A percentile compares a stretch with the other conserved stretches of the same genome.
These are phyloP conservation scores for Crossocerus cetratus DNA, from an alignment of 2,888 invertebrate genomes.

Conservation along the genomic window DNA sequence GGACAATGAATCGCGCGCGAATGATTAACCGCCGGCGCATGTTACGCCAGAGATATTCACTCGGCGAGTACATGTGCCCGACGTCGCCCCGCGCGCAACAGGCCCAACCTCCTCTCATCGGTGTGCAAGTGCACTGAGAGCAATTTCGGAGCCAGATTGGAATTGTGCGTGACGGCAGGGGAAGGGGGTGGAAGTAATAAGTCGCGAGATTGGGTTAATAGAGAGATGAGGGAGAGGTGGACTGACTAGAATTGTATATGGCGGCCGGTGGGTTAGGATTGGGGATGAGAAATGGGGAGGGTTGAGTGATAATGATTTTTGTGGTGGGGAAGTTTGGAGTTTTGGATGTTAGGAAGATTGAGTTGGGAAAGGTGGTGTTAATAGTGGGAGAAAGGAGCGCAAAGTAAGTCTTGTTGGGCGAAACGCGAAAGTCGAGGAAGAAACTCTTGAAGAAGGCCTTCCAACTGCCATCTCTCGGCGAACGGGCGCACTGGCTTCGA, in stretches of 20 bases:
- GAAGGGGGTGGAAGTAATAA: no score
- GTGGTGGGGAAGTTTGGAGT: neutral
- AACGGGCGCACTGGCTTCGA: conserved; percentile 64
- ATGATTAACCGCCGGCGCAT: conserved; percentile 8
- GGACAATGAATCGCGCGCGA: conserved; percentile 13
- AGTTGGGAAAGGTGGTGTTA: neutral
- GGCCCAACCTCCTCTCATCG: no score
- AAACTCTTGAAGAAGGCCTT: conserved; percentile 39
- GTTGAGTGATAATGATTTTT: no score
- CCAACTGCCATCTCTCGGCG: conserved; percentile 74
- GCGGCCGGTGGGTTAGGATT: no score
- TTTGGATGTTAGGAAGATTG: neutral
- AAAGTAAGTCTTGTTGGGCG: neutral
- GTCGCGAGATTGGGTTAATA: no score
- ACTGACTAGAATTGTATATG: no score
- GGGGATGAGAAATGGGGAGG: no score
- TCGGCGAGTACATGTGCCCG: neutral
- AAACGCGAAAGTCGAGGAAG: conserved; percentile 2
- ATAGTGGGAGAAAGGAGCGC: neutral
- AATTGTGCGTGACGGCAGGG: no score
- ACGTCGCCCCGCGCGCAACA: neutral
- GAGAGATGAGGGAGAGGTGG: no score
- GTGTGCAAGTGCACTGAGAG: no score
- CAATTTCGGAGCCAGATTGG: no score
- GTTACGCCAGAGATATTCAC: conserved; percentile 12